Evolutionary conservation across 2,797 vertebrate genomes (phyloP).

Genomic region (Passerculus sandwichensis): DNA sequence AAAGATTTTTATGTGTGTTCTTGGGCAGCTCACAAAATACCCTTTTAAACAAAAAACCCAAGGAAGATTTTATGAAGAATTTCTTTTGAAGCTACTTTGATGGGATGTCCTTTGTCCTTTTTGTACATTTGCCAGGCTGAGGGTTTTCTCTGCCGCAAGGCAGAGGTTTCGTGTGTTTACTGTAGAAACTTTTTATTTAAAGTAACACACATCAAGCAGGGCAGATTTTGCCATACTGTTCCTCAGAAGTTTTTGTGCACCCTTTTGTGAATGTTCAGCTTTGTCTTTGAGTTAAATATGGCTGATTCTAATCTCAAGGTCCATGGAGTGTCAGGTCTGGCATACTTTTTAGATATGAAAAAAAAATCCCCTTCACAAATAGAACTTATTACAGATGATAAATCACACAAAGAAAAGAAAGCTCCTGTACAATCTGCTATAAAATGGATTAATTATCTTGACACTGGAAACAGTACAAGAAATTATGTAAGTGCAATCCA

Average conservation of each 20-base stretch:
- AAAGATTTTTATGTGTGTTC: neutral
- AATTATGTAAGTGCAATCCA: neutral
- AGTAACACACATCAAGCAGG: neutral
- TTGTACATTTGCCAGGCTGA: neutral
- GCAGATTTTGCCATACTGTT: neutral
- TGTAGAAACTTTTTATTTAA: neutral
- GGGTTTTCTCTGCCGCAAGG: neutral
- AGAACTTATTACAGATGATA: neutral
- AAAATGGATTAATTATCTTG: neutral
- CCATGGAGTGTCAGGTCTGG: accelerated
- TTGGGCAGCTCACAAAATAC: neutral
- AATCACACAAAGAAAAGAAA: neutral
- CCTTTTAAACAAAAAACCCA: neutral
- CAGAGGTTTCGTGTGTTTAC: neutral
- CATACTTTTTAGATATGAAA: neutral
- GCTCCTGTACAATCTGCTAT: neutral
- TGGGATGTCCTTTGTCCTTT: neutral
- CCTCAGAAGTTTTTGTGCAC: neutral
- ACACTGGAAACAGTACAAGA: neutral
- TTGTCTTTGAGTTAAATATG: neutral
- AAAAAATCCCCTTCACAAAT: neutral
- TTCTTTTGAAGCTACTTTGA: neutral
- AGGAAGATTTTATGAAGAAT: neutral
- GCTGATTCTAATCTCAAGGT: neutral
- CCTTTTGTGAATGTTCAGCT: neutral